Evolutionary conservation across 2,888 invertebrate species (phyloP), one percentile per base, ranked within the genome.

Genomic region (Dynastes hyllus): DNA sequence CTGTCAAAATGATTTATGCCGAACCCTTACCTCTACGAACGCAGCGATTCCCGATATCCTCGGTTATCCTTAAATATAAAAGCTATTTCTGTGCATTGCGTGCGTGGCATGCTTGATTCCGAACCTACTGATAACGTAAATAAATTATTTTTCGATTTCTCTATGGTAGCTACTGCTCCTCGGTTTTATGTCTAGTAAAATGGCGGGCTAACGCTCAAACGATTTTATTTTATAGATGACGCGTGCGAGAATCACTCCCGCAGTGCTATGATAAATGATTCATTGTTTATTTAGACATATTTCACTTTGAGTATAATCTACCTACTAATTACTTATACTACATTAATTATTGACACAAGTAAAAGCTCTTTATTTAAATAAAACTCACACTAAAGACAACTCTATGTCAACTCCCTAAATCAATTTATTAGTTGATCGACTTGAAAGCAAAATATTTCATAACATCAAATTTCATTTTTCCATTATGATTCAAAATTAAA

Each of bases 1-100:
- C 87, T 85, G 86, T 87, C 87, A 87, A 85, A 86, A 86, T 88
- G 87, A 88, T 88, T 88, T 87, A 88, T 88, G 87, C 86, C 86
- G 86, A 87, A 86, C 86, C 87, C 85, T 87, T 86, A 86, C 85
- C 85, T 82, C 81, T 81, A 73, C 78, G 51, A 58, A 78, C 58
- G 70, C 79, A 82, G 80, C 81, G 82, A 82, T 82, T 81, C 81
- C 58, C 58, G 73, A 61, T 79, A 79, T 80, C 80, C 81, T 81
- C 81, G 81, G 81, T 81, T 82, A 82, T 82, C 82, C 81, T 82
- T 82, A 81, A 81, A 82, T 81, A 82, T 82, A 82, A 82, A 82
- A 82, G 82, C 82, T 81, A 82, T 81, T 78, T 78, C 78, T 78
- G 78, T 53, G 63, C 71, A 63, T 37, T 78, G 73, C 78, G 78